These are phyloP conservation scores for Podiceps cristatus DNA, from an alignment of 2,113 vertebrate genomes.

Conservation along the genomic window DNA sequence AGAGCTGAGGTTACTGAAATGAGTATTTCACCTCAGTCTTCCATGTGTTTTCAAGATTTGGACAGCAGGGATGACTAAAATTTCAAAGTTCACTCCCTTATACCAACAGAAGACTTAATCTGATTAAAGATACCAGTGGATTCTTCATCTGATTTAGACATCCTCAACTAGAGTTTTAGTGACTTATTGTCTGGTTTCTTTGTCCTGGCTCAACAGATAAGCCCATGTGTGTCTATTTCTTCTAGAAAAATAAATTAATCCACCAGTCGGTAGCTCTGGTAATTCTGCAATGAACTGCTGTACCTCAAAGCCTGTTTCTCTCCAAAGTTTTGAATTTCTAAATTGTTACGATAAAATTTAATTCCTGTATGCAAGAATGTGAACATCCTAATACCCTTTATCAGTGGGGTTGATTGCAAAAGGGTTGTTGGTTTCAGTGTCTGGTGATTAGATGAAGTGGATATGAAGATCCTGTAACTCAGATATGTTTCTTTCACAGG, in stretches of 20 bases:
- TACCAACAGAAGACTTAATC: neutral
- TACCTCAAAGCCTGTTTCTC: neutral
- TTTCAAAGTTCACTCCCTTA: neutral
- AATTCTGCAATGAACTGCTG: neutral
- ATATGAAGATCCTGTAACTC: neutral
- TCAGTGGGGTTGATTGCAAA: neutral
- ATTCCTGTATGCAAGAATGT: neutral
- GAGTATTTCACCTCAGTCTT: neutral
- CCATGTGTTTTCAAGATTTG: neutral
- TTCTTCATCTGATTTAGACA: neutral
- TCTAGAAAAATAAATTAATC: neutral
- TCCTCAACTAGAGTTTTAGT: neutral
- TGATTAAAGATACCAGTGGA: neutral
- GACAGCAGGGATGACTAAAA: neutral
- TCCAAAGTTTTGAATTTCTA: neutral
- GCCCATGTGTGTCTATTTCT: neutral
- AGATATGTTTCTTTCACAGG: constrained; percentile 15
- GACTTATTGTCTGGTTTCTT: neutral
- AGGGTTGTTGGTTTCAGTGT: neutral
- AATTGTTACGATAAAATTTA: neutral
- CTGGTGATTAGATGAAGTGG: neutral
- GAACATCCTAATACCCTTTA: neutral
- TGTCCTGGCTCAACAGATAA: neutral
- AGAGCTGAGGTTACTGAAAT: neutral
- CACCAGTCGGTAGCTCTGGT: neutral